These are phyloP conservation scores for Hoplodrina ambigua DNA, from an alignment of 2,888 invertebrate genomes.

Conservation along the genomic window DNA sequence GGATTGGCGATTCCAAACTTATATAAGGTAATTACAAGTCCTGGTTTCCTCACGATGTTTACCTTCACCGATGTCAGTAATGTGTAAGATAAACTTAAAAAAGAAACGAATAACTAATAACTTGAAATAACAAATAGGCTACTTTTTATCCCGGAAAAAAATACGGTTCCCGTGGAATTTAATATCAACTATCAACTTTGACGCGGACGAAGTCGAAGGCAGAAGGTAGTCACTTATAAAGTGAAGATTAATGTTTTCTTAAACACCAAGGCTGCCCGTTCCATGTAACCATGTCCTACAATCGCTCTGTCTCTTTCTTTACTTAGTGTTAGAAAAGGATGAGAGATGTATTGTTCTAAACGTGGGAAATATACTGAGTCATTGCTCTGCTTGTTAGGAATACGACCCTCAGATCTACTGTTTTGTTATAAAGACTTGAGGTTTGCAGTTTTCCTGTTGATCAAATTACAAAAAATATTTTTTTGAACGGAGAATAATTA, in stretches of 20 bases:
- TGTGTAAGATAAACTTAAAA: too few species aligned
- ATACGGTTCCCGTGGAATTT: too few species aligned
- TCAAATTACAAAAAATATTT: neutral
- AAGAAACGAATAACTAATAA: too few species aligned
- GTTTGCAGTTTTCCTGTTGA: slow-evolving; percentile 46
- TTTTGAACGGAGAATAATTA: too few species aligned
- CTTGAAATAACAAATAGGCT: too few species aligned
- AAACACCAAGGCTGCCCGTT: slow-evolving; percentile 52
- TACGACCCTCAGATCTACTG: slow-evolving; percentile 43
- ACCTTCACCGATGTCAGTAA: too few species aligned
- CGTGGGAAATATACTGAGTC: slow-evolving; percentile 82
- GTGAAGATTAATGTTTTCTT: slow-evolving; percentile 48
- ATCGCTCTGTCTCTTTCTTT: slow-evolving; percentile 52
- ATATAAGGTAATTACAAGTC: too few species aligned
- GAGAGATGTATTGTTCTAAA: slow-evolving; percentile 70
- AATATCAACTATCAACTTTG: too few species aligned
- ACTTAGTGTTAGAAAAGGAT: slow-evolving; percentile 58
- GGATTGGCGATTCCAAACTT: too few species aligned
- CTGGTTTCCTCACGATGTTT: too few species aligned
- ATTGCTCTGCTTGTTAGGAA: slow-evolving; percentile 68
- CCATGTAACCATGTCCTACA: slow-evolving; percentile 42
- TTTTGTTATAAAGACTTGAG: slow-evolving; percentile 13
- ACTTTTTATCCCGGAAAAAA: too few species aligned
- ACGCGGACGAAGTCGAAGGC: too few species aligned
- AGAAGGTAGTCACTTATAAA: slow-evolving; percentile 18